Conservation (phyloP, 1,140 invertebrate species). For the Penaeus chinensis region DNA sequence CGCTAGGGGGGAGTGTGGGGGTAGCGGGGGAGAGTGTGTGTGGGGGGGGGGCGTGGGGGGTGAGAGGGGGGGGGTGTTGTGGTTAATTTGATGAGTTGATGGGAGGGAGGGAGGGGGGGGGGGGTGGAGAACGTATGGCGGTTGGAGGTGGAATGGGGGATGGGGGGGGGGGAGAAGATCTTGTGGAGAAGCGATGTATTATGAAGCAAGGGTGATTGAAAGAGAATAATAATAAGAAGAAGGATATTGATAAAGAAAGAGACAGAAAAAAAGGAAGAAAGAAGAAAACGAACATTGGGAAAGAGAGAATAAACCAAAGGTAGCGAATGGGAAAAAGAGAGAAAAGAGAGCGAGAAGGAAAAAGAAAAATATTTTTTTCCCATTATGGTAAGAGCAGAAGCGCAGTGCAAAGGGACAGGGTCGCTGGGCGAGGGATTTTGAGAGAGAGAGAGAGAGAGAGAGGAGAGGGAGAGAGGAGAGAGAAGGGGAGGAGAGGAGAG, state of each 20-base stretch:
- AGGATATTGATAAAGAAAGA: background rate
- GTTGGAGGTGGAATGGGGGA: too few species aligned
- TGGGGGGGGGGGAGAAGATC: too few species aligned
- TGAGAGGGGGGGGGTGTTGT: too few species aligned
- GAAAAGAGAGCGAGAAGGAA: background rate
- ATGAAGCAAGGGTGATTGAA: background rate
- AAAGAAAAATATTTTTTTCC: background rate
- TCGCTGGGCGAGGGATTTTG: background rate
- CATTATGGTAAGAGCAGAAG: background rate
- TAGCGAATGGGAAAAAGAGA: slow-evolving; percentile 15
- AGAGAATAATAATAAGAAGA: background rate
- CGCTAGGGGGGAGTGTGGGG: too few species aligned
- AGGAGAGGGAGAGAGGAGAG: background rate
- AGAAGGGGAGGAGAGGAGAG: background rate
- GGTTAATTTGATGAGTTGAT: too few species aligned
- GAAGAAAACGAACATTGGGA: background rate
- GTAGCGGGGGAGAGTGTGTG: too few species aligned
- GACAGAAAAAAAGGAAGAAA: background rate
- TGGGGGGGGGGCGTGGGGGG: too few species aligned
- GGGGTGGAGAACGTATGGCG: too few species aligned
- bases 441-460: background rate
- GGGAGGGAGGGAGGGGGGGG: too few species aligned
- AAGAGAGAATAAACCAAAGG: slow-evolving; percentile 4
- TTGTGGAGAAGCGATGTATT: too few species aligned
- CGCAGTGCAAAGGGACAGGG: background rate